These are phyloP conservation scores for Euleptes europaea DNA, from an alignment of 2,113 vertebrate species.

Conservation along the genomic window DNA sequence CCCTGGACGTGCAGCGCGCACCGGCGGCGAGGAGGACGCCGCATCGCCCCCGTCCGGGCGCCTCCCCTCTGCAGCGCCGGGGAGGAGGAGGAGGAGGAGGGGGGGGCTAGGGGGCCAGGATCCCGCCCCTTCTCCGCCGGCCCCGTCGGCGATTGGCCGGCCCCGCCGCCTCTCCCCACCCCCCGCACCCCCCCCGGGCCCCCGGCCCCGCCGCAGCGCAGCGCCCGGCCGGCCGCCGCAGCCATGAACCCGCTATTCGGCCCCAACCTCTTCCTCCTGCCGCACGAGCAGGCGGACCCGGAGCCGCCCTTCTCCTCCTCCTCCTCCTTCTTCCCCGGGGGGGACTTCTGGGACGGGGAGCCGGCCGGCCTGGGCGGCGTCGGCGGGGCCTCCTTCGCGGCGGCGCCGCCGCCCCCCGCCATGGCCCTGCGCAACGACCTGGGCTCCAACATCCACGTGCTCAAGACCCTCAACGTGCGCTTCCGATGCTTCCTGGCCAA, in stretches of 20 bases:
- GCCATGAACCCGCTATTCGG: conserved; percentile 92
- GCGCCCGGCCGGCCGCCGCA: conserved; percentile 49
- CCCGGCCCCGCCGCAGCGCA: not conserved
- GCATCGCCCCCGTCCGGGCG: not conserved
- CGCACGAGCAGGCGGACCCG: conserved; percentile 77
- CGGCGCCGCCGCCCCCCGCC: conserved; percentile 82
- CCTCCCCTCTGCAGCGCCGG: not conserved
- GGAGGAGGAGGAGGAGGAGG: no score
- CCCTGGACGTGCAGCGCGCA: not conserved
- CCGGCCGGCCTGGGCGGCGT: conserved; percentile 36
- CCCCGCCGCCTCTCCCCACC: not conserved
- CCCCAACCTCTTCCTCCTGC: conserved; percentile 80
- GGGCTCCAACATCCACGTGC: conserved; percentile 95
- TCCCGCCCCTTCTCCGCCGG: not conserved
- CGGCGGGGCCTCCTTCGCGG: conserved; percentile 55
- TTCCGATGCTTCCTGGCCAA: conserved; percentile 97
- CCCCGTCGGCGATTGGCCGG: not conserved
- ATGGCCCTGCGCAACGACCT: conserved; percentile 95
- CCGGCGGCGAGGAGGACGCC: not conserved
- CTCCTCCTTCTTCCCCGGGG: no score
- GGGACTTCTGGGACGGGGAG: conserved; percentile 49
- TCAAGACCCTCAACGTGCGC: conserved; percentile 93
- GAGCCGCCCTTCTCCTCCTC: conserved; percentile 28
- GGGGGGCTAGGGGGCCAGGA: not conserved
- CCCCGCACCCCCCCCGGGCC: not conserved